Percentiles rank a stretch among this genome's conserved stretches.
These are phyloP conservation scores for Pterostichus madidus DNA, from an alignment of 2,888 invertebrate genomes.

Conservation along the genomic window DNA sequence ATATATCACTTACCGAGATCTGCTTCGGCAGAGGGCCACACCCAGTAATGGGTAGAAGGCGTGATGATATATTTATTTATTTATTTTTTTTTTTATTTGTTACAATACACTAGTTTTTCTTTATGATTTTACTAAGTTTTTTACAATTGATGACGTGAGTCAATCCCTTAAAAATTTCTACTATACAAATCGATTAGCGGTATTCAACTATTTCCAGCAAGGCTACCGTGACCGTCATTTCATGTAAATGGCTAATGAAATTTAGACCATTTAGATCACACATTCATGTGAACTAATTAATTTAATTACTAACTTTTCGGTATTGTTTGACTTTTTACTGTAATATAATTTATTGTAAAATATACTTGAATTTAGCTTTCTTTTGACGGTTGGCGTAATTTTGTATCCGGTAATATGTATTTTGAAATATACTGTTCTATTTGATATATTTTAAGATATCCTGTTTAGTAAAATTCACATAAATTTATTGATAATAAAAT, in stretches of 20 bases:
- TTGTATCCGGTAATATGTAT: neutral
- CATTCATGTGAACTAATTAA: neutral
- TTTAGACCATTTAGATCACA: neutral
- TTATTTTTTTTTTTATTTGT: too few relatives aligned
- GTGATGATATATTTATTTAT: too few relatives aligned
- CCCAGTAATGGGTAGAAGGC: too few relatives aligned
- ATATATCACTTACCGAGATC: too few relatives aligned
- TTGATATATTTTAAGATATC: neutral
- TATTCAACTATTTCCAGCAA: slow-evolving; percentile 5
- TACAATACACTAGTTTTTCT: too few relatives aligned
- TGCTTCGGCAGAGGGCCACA: too few relatives aligned
- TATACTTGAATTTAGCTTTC: neutral
- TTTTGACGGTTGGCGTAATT: neutral
- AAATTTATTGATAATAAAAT: too few relatives aligned
- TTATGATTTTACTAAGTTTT: too few relatives aligned
- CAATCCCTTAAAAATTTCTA: too few relatives aligned
- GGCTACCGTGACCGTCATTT: neutral
- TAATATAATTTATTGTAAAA: slow-evolving; percentile 14
- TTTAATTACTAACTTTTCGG: neutral
- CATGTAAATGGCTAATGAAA: neutral
- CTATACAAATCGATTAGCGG: slow-evolving; percentile 1
- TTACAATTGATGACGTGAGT: too few relatives aligned
- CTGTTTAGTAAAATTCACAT: too few relatives aligned
- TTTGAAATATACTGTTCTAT: neutral
- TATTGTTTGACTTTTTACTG: slow-evolving; percentile 1